A percentile compares a stretch with the other conserved stretches of the same genome.
phyloP scores from a whole-genome alignment of 2,113 vertebrate genomes.

The Elanoides forficatus region DNA sequence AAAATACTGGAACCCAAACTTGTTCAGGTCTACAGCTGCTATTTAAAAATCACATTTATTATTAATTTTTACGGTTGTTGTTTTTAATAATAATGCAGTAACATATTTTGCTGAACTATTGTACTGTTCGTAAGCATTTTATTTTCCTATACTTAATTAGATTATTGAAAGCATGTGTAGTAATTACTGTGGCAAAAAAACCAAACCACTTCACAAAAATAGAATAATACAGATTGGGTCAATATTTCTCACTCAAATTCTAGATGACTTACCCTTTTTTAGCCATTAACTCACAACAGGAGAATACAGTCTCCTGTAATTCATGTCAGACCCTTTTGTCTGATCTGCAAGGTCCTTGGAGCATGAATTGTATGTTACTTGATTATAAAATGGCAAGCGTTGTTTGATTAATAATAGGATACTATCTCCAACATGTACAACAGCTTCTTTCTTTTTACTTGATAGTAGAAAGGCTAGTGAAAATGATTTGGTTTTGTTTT shows the following conservation, averaged over 20 bases:
- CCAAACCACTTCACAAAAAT: neutral
- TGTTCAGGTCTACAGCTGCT: neutral
- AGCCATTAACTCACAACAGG: neutral
- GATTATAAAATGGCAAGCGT: neutral
- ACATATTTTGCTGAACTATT: neutral
- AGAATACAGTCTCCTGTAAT: neutral
- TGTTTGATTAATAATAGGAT: neutral
- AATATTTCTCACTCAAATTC: neutral
- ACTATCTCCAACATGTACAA: neutral
- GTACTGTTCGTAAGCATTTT: neutral
- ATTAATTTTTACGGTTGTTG: neutral
- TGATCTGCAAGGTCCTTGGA: neutral
- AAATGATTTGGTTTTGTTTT: neutral
- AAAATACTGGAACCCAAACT: neutral
- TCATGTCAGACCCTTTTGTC: neutral
- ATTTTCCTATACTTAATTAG: neutral
- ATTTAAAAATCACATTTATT: neutral
- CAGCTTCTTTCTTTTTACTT: neutral
- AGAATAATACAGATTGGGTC: neutral
- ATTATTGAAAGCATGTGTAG: neutral
- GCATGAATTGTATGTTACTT: neutral
- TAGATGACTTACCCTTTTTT: neutral
- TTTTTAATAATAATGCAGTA: neutral
- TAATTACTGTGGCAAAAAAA: neutral
- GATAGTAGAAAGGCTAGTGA: neutral